Evolutionary conservation across 2,888 invertebrate genomes (phyloP).

Genomic region (Boloria selene): DNA sequence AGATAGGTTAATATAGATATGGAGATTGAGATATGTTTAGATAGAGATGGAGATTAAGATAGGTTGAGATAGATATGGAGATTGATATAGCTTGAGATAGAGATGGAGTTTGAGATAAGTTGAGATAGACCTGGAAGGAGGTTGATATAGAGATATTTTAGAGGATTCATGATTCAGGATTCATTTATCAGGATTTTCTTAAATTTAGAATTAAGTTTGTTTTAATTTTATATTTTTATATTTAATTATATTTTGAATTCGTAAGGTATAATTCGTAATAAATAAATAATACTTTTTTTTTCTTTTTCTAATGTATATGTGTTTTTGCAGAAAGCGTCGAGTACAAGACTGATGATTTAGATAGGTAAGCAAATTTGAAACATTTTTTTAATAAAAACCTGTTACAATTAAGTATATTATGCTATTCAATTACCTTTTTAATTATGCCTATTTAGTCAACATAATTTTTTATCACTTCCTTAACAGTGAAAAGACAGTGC

Average conservation of each 20-base stretch:
- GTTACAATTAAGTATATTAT: too few species aligned
- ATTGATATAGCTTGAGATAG: neutral
- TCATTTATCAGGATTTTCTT: too few species aligned
- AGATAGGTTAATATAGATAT: neutral
- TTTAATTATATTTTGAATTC: neutral
- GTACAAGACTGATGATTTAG: constrained; percentile 91
- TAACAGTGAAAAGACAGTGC: constrained; percentile 80
- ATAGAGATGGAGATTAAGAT: neutral
- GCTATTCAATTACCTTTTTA: neutral
- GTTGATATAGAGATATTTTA: neutral
- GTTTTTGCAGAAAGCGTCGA: constrained; percentile 88
- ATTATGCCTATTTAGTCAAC: neutral
- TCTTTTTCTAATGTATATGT: constrained; percentile 44
- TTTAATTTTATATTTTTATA: neutral
- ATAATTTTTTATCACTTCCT: neutral
- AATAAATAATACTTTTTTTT: too few species aligned
- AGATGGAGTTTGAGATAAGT: neutral
- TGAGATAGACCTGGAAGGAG: neutral
- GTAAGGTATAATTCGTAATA: too few species aligned
- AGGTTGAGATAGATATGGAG: constrained; percentile 22
- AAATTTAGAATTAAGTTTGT: too few species aligned
- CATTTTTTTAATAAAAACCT: too few species aligned
- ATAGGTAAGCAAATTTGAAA: constrained; percentile 84
- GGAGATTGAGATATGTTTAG: neutral
- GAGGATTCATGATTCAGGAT: neutral